Evolutionary conservation across 1,140 invertebrate genomes (phyloP).

Genomic region (Eriosoma lanigerum): DNA sequence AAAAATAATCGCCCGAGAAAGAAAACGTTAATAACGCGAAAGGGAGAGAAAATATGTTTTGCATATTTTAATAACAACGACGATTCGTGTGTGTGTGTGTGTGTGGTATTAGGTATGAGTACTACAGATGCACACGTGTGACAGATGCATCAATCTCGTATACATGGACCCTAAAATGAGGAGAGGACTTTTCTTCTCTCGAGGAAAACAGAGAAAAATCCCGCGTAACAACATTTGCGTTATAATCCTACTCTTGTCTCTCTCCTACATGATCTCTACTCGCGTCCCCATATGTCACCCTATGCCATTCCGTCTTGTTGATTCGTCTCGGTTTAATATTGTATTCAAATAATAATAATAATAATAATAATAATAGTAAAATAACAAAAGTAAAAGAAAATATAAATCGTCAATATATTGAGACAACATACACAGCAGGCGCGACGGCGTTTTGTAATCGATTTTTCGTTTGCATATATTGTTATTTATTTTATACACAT

Average conservation of each 20-base stretch:
- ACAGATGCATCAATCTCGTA: conserved; percentile 49
- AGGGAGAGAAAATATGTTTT: neutral
- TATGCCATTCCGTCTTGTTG: conserved; percentile 23
- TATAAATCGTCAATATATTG: conserved; percentile 2
- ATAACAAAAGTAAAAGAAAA: neutral
- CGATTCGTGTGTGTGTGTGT: neutral
- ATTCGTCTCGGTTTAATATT: conserved; percentile 43
- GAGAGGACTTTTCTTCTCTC: neutral
- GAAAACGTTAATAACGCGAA: neutral
- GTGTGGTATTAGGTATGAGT: no score
- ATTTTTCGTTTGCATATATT: neutral
- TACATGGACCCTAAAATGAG: conserved; percentile 4
- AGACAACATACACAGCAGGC: neutral
- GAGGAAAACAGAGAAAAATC: neutral
- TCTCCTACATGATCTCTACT: accelerated
- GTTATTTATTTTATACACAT: neutral
- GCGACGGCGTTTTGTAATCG: neutral
- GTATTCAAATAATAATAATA: conserved; percentile 29
- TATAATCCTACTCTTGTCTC: neutral
- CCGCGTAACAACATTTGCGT: conserved; percentile 27
- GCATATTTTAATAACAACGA: conserved; percentile 41
- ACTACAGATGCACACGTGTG: conserved; percentile 29
- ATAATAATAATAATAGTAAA: neutral
- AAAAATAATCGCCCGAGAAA: neutral
- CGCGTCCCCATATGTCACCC: neutral